Base-by-base conservation (phyloP, 2,797 vertebrate species). In the Trichosurus vulpecula region DNA sequence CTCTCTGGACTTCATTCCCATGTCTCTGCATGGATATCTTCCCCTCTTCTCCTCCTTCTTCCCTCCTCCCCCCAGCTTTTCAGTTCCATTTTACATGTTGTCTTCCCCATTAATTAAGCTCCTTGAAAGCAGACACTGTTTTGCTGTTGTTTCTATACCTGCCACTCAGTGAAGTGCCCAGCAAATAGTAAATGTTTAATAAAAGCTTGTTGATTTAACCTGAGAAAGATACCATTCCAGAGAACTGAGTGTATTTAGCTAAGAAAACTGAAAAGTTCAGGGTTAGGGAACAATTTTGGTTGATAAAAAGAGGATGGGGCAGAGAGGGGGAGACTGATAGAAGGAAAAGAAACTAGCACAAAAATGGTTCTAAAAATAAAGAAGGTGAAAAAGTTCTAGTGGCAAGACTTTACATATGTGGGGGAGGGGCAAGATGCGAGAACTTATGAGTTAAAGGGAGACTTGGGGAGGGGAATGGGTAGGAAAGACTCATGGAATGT, bases 61-160 rank as follows among this genome's bases (percentile, higher is more conserved):
- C 30, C 9, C 1, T 3, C 30, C 1, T 1, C 12, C 10, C 1
- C 16, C n/a, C 1, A 41, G 1, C 0, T 22, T 41, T n/a, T 66
- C 35, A 74, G 66, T 74, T 74, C 16, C 16, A 41, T n/a, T 8
- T 74, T 41, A n/a, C 13, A 41, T 22, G n/a, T 41, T 41, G 66
- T 41, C 66, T 22, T 74, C 22, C 35, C 12, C 41, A 47, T 25
- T 81, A 81, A 81, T 81, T 41, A 81, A 81, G 66, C 66, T 81
- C 2, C 66, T 81, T 25, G 66, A 81, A 81, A 8, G 66, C 19
- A 25, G n/a, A 13, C 8, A 81, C 2, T 81, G 66, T 22, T 81
- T 81, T 81, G n/a, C 8, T 25, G 6, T 47, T 3, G 4, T 81
- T 81, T 81, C 25, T 81, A 3, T 81, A n/a, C n/a, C 2, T 81